Conservation (phyloP, 64 coral and sea anemone genomes). For the Porites australiensis region DNA sequence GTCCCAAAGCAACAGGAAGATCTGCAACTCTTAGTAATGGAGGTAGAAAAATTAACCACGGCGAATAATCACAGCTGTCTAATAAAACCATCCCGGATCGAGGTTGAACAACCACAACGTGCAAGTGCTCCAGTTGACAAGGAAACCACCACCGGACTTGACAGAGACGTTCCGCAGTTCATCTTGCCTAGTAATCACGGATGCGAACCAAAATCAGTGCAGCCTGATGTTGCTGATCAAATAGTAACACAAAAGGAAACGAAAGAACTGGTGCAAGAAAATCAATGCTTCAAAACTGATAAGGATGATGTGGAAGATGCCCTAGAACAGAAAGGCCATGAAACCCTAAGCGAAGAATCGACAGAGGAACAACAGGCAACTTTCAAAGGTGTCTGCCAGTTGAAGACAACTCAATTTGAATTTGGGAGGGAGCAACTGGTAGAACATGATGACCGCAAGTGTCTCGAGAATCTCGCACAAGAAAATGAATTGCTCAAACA, state of each 20-base stretch:
- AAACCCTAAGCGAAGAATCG: background rate
- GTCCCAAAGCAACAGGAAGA: background rate
- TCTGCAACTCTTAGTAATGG: background rate
- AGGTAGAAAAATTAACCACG: background rate
- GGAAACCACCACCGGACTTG: too few species aligned
- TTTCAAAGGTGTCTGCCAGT: background rate
- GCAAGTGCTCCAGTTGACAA: too few species aligned
- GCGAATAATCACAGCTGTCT: background rate
- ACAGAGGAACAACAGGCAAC: background rate
- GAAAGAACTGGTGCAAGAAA: background rate
- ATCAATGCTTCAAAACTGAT: background rate
- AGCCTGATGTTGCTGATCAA: too few species aligned
- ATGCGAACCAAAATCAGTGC: too few species aligned
- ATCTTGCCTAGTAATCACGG: too few species aligned
- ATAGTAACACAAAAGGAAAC: too few species aligned
- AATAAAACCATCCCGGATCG: background rate
- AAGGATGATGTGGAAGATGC: background rate
- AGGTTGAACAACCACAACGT: background rate
- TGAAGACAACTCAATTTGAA: background rate
- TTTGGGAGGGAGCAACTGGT: background rate
- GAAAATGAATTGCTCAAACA: slow-evolving; percentile 54
- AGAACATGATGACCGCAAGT: background rate
- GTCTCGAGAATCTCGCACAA: background rate
- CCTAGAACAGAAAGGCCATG: background rate
- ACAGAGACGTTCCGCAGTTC: too few species aligned